These are phyloP conservation scores for Lomographa bimaculata DNA, from an alignment of 2,888 invertebrate genomes.

Conservation along the genomic window DNA sequence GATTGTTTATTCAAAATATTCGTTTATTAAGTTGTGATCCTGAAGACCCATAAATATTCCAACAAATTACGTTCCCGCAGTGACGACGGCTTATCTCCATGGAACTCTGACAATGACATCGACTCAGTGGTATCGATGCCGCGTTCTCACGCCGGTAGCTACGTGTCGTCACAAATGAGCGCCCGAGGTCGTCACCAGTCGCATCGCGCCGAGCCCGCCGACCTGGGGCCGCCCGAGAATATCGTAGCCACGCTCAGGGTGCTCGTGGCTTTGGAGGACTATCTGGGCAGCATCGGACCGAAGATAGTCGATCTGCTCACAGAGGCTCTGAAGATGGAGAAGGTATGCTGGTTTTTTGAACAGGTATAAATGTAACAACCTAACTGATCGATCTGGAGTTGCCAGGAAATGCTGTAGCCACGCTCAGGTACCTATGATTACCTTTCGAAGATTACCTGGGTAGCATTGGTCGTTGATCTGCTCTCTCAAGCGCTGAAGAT, in stretches of 20 bases:
- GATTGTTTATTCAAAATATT: too few relatives aligned
- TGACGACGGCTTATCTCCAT: constrained; percentile 62
- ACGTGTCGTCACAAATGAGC: constrained; percentile 20
- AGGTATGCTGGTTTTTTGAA: too few relatives aligned
- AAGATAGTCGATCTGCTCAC: constrained; percentile 90
- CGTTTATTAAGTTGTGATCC: too few relatives aligned
- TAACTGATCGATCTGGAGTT: constrained; percentile 54
- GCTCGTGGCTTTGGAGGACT: constrained; percentile 91
- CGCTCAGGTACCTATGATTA: constrained; percentile 89
- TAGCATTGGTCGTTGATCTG: constrained; percentile 91
- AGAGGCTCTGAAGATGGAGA: constrained; percentile 90
- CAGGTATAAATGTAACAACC: too few relatives aligned
- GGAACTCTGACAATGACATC: constrained; percentile 66
- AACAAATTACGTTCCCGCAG: too few relatives aligned
- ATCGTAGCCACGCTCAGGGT: constrained; percentile 88
- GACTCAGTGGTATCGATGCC: constrained; percentile 56
- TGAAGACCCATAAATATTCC: too few relatives aligned
- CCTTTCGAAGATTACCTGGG: constrained; percentile 93
- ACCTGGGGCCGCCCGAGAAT: constrained; percentile 75
- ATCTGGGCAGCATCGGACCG: constrained; percentile 92
- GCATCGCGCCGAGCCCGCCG: constrained; percentile 16
- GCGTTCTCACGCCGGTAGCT: constrained; percentile 43
- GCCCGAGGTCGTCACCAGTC: constrained; percentile 27
- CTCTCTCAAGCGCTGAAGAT: constrained; percentile 90
- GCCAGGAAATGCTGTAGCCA: constrained; percentile 85